phyloP scores from a whole-genome alignment of 2,888 invertebrate species.

The Aplocera efformata region DNA sequence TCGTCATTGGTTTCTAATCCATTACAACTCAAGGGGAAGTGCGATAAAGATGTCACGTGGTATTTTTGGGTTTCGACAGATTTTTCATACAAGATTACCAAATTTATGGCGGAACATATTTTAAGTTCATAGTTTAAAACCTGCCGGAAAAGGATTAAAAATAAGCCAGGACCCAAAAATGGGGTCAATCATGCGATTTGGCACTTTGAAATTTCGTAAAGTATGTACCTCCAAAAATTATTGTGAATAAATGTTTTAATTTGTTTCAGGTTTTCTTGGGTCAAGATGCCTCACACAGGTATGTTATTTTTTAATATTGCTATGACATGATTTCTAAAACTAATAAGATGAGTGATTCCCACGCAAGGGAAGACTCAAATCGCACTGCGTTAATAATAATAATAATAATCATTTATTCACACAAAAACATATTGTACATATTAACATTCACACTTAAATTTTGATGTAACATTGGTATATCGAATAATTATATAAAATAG shows the following conservation, averaged over 20 bases:
- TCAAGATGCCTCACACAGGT: conserved; percentile 72
- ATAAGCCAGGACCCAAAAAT: conserved; percentile 22
- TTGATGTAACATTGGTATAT: too few species aligned
- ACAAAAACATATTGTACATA: too few species aligned
- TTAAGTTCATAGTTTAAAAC: conserved; percentile 26
- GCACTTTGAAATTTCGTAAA: conserved; percentile 19
- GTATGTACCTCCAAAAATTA: too few species aligned
- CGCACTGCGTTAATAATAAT: too few species aligned
- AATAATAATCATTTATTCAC: too few species aligned
- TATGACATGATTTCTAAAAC: too few species aligned
- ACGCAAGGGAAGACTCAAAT: too few species aligned
- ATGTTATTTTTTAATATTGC: conserved; percentile 29
- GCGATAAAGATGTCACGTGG: conserved; percentile 71
- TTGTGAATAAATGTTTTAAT: conserved; percentile 9
- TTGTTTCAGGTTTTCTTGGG: conserved; percentile 37
- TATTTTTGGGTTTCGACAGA: conserved; percentile 47
- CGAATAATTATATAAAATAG: too few species aligned
- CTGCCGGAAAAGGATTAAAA: conserved; percentile 19
- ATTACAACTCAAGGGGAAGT: conserved; percentile 24
- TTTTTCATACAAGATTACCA: conserved; percentile 45
- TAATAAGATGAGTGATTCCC: too few species aligned
- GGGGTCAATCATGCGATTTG: conserved; percentile 26
- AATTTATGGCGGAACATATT: conserved; percentile 27
- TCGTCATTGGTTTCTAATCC: neutral
- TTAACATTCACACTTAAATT: too few species aligned